Evolutionary conservation across 2,888 invertebrate genomes (phyloP), one percentile per base, ranked within the genome.

Genomic region (Cephonodes hylas): DNA sequence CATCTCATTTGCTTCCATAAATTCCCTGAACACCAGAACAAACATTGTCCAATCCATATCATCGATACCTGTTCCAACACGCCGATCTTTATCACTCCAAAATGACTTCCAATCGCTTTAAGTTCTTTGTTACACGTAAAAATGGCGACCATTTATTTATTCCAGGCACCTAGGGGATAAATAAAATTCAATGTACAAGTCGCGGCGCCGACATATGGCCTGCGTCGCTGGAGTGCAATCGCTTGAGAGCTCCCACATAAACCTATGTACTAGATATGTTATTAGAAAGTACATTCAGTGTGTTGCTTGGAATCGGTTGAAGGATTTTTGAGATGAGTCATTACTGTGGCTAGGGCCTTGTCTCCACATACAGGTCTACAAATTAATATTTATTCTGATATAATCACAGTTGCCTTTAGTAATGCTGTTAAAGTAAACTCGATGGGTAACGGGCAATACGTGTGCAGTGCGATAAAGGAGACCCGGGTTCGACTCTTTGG

Each of bases 121-220:
- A 48, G 31, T 53, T 31, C 18, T 31, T 18, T 31, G 18, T 18
- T 31, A 53, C 53, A 18, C 18, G 31, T 53, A 53, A 53, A 58
- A 58, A 60, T 60, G n/a, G 60, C 58, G 45, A 60, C 58, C 63
- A 71, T 63, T 44, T 63, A 64, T 61, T 53, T 53, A 53, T 31
- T 53, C 53, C 15, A 31, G 18, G 18, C 48, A 48, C 27, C 48
- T 53, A 53, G 53, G 10, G 27, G 8, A 53, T 53, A 53, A 77
- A 76, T 72, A 69, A 76, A 83, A 82, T 79, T 77, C 72, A 80
- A 80, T 74, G 73, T 76, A 62, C 68, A 76, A 53, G 53, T 53
- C 53, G 18, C 53, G 18, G 53, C 8, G 18, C 53, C 73, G 76
- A 76, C 81, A 79, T 77, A 82, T 81, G 81, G 83, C 79, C 70